phyloP scores from a whole-genome alignment of 2,113 vertebrate species.

The Meleagris gallopavo region DNA sequence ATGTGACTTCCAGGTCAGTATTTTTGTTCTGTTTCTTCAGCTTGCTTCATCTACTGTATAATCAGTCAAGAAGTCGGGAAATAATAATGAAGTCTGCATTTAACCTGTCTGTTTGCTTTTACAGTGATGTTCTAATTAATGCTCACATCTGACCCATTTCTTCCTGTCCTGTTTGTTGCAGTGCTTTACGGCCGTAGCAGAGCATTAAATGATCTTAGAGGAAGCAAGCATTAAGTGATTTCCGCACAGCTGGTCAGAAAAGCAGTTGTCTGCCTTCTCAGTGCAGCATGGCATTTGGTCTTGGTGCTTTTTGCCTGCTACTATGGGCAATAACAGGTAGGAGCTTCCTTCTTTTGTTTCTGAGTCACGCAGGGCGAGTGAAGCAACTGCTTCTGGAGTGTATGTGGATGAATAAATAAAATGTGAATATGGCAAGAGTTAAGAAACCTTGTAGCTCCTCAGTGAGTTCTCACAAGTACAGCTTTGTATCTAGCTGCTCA shows the following conservation, averaged over 20 bases:
- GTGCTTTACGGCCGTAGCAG: conserved; percentile 28
- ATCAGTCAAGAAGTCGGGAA: background rate
- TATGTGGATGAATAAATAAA: background rate
- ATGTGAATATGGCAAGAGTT: background rate
- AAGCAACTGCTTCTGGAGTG: background rate
- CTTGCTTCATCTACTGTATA: background rate
- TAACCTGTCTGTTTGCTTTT: background rate
- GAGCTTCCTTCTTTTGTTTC: background rate
- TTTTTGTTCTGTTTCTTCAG: background rate
- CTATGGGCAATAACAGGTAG: conserved; percentile 72
- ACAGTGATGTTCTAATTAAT: background rate
- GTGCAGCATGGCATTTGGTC: conserved; percentile 54
- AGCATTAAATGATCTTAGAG: background rate
- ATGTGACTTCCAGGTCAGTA: background rate
- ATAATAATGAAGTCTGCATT: background rate
- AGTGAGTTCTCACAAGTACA: background rate
- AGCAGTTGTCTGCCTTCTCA: background rate
- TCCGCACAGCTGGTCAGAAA: background rate
- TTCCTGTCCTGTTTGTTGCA: conserved; percentile 49
- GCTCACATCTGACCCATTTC: conserved; percentile 9
- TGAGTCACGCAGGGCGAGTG: background rate
- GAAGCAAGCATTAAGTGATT: background rate
- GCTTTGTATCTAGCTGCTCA: background rate
- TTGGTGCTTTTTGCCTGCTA: conserved; percentile 40
- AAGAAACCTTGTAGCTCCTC: background rate